Conservation (phyloP, 2,113 vertebrate species). For the Stigmatopora argus region DNA sequence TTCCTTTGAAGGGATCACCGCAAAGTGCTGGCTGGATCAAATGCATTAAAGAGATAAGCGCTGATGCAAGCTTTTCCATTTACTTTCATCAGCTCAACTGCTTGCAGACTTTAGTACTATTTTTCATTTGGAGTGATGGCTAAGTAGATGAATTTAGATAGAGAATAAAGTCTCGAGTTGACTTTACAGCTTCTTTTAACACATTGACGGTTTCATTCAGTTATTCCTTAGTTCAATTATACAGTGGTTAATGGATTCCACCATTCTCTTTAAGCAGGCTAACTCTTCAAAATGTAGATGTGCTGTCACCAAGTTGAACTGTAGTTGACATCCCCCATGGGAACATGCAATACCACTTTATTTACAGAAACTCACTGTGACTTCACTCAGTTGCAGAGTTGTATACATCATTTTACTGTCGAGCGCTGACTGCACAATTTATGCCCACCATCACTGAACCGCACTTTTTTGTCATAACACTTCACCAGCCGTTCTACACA, state of each 20-base stretch:
- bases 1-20: background rate
- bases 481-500: background rate
- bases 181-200: too few relatives aligned
- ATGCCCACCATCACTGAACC: conserved; percentile 2
- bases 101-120: background rate
- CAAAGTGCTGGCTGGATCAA: background rate
- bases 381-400: background rate
- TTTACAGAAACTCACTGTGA: conserved; percentile 3
- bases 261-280: background rate
- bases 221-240: background rate
- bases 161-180: too few relatives aligned
- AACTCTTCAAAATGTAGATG: background rate
- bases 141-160: too few relatives aligned
- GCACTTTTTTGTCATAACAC: conserved; percentile 1
- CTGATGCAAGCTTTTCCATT: background rate
- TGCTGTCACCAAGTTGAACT: conserved; percentile 4
- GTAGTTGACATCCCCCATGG: conserved; percentile 7
- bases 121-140: too few relatives aligned
- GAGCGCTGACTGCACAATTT: conserved; percentile 1
- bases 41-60: background rate
- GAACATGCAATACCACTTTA: background rate
- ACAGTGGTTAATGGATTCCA: background rate
- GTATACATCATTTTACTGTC: conserved; percentile 1
- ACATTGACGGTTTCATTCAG: background rate
- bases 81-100: background rate